A percentile compares a stretch with the other conserved stretches of the same genome.
Conservation (phyloP, 2,113 vertebrate genomes). For the Corydoras sp. region DNA sequence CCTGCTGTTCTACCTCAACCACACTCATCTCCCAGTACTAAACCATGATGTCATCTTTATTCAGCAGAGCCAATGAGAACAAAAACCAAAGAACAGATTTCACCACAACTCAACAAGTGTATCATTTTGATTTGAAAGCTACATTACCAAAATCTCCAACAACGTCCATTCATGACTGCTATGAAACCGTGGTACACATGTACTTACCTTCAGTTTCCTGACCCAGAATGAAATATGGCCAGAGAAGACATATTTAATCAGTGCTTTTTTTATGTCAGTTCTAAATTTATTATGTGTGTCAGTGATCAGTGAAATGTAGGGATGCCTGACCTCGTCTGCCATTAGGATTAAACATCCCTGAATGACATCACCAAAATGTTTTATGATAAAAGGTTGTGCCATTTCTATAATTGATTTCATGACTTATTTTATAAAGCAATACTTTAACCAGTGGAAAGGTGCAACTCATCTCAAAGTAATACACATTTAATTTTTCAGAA, state of each 20-base stretch:
- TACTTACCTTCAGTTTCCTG: neutral
- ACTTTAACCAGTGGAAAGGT: neutral
- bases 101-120: slow-evolving; percentile 5
- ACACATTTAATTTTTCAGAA: neutral
- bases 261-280: neutral
- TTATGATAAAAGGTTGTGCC: no score
- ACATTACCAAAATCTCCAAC: no score
- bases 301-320: neutral
- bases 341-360: neutral
- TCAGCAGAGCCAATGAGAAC: neutral
- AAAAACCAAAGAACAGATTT: neutral
- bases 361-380: no score
- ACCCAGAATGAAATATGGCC: neutral
- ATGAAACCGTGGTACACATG: neutral
- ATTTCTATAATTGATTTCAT: neutral
- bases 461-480: slow-evolving; percentile 14
- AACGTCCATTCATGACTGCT: neutral
- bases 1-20: slow-evolving; percentile 2
- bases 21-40: neutral
- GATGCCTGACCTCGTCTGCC: no score
- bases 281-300: neutral
- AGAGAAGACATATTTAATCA: neutral
- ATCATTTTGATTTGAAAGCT: neutral
- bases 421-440: neutral
- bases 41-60: neutral